These are phyloP conservation scores for Apamea crenata DNA, from an alignment of 2,888 invertebrate species.

Conservation along the genomic window DNA sequence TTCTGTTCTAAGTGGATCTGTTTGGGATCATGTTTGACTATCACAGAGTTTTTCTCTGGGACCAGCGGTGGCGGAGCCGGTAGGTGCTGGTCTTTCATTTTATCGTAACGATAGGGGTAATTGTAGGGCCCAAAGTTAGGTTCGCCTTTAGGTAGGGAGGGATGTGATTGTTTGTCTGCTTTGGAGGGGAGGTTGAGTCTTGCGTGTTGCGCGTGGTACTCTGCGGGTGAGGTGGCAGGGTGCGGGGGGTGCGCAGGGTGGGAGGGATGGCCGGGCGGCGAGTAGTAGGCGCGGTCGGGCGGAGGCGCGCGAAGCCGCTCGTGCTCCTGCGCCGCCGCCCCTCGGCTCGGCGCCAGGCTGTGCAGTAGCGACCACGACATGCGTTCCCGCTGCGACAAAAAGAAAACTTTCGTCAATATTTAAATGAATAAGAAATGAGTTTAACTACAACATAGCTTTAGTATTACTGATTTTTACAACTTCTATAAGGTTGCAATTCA, in stretches of 20 bases:
- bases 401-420: slow-evolving; percentile 54
- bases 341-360: slow-evolving; percentile 87
- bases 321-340: slow-evolving; percentile 74
- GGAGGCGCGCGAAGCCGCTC: slow-evolving; percentile 71
- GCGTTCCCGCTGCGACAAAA: slow-evolving; percentile 86
- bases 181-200: slow-evolving; percentile 80
- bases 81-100: slow-evolving; percentile 91
- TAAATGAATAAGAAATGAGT: background rate
- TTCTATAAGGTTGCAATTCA: background rate
- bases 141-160: slow-evolving; percentile 91
- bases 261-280: slow-evolving; percentile 71
- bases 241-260: slow-evolving; percentile 70
- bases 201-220: slow-evolving; percentile 78
- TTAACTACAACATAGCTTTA: background rate
- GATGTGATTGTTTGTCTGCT: slow-evolving; percentile 81
- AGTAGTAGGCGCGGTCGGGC: slow-evolving; percentile 74
- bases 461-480: background rate
- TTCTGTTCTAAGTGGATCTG: slow-evolving; percentile 91
- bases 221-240: slow-evolving; percentile 76
- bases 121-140: slow-evolving; percentile 92
- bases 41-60: slow-evolving; percentile 94
- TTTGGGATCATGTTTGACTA: slow-evolving; percentile 94
- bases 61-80: slow-evolving; percentile 93
- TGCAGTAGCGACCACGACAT: slow-evolving; percentile 90
- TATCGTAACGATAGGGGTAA: slow-evolving; percentile 92